These are phyloP conservation scores for Neelides folsomi DNA, from an alignment of 2,888 invertebrate genomes.

Conservation along the genomic window DNA sequence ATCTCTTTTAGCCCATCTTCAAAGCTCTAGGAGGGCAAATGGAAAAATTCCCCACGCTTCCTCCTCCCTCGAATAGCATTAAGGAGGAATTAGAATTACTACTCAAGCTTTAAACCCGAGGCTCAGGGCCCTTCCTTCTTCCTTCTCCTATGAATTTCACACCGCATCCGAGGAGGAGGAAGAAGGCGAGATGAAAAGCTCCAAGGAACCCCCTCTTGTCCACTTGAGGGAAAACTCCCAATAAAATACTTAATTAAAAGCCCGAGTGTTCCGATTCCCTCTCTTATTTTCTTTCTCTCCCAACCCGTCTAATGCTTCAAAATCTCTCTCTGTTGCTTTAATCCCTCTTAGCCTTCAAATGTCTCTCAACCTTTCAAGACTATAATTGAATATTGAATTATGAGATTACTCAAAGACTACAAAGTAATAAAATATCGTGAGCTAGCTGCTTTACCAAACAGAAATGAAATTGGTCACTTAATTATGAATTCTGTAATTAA, in stretches of 20 bases:
- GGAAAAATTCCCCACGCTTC: no score
- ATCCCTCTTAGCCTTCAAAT: conserved; percentile 6
- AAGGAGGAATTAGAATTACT: no score
- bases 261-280: conserved; percentile 19
- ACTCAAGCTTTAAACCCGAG: no score
- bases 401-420: not conserved
- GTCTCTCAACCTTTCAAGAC: not conserved
- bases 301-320: conserved; percentile 3
- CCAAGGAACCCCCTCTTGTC: conserved; percentile 15
- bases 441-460: no score
- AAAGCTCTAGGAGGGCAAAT: no score
- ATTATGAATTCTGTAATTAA: no score
- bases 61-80: no score
- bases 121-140: no score
- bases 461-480: no score
- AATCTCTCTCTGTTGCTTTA: conserved; percentile 1
- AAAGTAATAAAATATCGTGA: no score
- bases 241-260: conserved; percentile 27
- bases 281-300: conserved; percentile 6
- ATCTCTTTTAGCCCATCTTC: no score
- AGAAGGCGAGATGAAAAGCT: conserved; percentile 4
- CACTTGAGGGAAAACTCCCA: conserved; percentile 19
- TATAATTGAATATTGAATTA: not conserved
- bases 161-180: not conserved
- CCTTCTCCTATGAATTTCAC: no score